Base-by-base conservation (phyloP, 2,797 vertebrate species). In the Tolypeutes matacus region DNA sequence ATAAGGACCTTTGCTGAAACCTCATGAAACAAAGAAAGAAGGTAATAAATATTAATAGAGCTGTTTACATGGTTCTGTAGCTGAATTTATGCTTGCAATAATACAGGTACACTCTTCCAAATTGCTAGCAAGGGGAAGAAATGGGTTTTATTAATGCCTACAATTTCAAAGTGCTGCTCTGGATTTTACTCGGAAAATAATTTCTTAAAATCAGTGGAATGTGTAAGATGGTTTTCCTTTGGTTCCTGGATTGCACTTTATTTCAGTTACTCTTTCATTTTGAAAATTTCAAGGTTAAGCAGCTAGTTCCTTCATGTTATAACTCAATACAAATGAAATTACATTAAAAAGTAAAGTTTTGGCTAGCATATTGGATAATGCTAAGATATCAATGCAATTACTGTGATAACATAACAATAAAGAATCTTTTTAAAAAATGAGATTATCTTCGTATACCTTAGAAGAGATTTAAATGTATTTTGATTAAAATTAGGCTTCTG, bases 51-150 rank as follows among this genome's bases (percentile, higher is more conserved):
- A 97, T 97, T 97, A 96, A 97, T 93, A 97, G 89, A 92, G 58
- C 67, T 96, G 75, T 97, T 95, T 97, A 95, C 95, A 96, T 92
- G 83, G 92, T 82, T 73, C 36, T 82, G 78, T 78, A 70, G 67
- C 85, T 91, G 81, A 97, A 97, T 97, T 96, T 97, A 96, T 96
- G 91, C 39, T 91, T 84, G 77, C 88, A 97, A 92, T 97, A 97
- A 97, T 80, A 75, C 91, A 96, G 89, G 91, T 95, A 86, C 76
- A 92, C 67, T 90, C 51, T 96, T 96, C 94, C 76, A 96, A 94
- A 96, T 96, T 97, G 95, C 95, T 90, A 94, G 88, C 92, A 95
- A 96, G 80, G 62, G 62, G 67, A 96, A 95, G 67, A 77, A 96
- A 93, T 78, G 51, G 81, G 86, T n/a, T 95, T 96, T 96, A 97